Evolutionary conservation across 1,140 invertebrate genomes (phyloP), one percentile per base, ranked within the genome.

Genomic region (Aphaenogaster ashmeadi): DNA sequence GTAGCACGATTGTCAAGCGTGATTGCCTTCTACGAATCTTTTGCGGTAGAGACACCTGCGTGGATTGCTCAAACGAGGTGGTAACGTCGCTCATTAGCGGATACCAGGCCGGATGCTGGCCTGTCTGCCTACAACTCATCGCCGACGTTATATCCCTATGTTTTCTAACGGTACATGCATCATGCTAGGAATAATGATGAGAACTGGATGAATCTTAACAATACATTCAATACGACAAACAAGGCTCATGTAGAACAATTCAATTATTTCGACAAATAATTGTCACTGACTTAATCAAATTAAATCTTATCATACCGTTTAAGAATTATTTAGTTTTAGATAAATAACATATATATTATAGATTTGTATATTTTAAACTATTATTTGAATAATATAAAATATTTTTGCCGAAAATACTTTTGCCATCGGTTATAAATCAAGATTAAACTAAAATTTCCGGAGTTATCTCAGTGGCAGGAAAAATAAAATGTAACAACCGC

Each of bases 81-180:
- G 88, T 86, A 79, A 85, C 64, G 36, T 36, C 27, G 87, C 74
- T 89, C 87, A 75, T 89, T 89, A 89, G 67, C 56, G 87, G 27
- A 88, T 89, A 69, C 74, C 88, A 79, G 56, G n/a, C 33, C 78
- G 27, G 64, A 58, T 33, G 38, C 52, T 67, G 33, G 21, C 52
- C n/a, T 66, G 33, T 6, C 60, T 79, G 41, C n/a, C 75, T 72
- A 21, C 77, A 47, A 52, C 44, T 80, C 78, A 66, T 38, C 13
- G 50, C n/a, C 41, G 13, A 64, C 15, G 58, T 89, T 79, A 74
- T 56, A 58, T 47, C 15, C 1, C 36, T 1, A 21, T 38, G 33
- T 89, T 78, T 71, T 77, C 38, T 50, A n/a, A 9, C 21, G n/a
- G 5, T 41, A 56, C 71, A 11, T 6, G 8, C 18, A 58, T 54